Base-by-base conservation (phyloP, 64 coral and sea anemone species). In the Trachythela sp. region DNA sequence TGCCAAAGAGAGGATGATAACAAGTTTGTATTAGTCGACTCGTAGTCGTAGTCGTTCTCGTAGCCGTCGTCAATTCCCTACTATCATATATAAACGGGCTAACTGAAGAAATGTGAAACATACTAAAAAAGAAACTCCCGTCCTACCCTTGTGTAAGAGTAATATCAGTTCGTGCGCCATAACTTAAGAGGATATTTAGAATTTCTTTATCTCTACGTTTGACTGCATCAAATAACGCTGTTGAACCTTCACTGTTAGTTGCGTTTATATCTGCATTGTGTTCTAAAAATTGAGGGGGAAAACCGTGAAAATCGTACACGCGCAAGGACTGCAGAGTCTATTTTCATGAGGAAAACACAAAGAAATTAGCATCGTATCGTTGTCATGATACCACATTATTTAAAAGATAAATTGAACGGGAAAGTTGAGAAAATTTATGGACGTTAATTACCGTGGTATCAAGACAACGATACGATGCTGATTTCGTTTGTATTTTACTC, bases 171-270 rank as follows among this genome's bases (percentile, higher is more conserved):
- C 87, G 58, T 20, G 93, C 93, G 34, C 95, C 95, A 93, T 91
- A 67, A 40, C 89, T 71, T 40, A 99, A 39, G 17, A 99, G 56
- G 20, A 94, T 89, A 43, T 89, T 71, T 2, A 91, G 89, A 85
- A 99, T 87, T 10, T 89, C 84, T 15, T 88, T 2, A 26, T 99
- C 95, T 18, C 84, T 88, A 90, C 95, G 90, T 34, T 92, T 99
- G 1, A 94, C 89, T 18, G 95, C 95, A 90, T 99, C 95, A 76
- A 94, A 89, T 29, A 99, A 86, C 11, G 95, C 90, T 36, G 95
- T 93, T 36, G 87, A 70, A 39, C 95, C 95, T 29, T 92, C 50
- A 40, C 88, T 92, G 77, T 99, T 99, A 11, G 52, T 84, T 29
- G 54, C 45, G 83, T 99, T 94, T 7, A 93, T 89, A 84, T 89